Base-by-base conservation (phyloP, 2,113 vertebrate genomes). In the Holacanthus passer region DNA sequence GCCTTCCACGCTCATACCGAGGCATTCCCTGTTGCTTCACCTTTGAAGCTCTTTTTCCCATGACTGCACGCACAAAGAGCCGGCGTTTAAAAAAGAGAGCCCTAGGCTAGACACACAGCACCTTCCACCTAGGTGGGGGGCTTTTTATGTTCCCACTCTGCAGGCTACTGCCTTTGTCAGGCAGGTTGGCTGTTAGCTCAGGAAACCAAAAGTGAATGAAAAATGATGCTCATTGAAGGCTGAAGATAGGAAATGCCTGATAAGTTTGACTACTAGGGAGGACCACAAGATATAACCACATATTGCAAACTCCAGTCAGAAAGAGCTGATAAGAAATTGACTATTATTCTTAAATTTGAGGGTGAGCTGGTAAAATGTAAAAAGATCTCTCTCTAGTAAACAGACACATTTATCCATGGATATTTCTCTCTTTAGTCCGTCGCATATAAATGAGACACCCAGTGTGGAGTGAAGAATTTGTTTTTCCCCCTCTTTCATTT, bases 41-140 rank as follows among this genome's bases (percentile, higher is more conserved):
- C 91, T 93, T 93, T 93, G 82, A 93, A 91, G 91, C 79, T 64
- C 77, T 92, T 90, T 94, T 93, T 93, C 93, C 91, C 93, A 93
- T 93, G 90, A 89, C 87, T 91, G 79, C 78, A 59, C 47, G 72
- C 82, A 93, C 92, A 94, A 93, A 91, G 85, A 82, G 71, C 52
- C 48, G 76, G 69, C 64, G 11, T 89, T 90, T 85, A 88, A 56
- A 92, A 82, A 81, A 81, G 75, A 81, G 75, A 83, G 48, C 89
- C 71, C 63, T 9, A 58, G 82, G 88, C 76, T 52, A 84, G 80
- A 82, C 70, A 84, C 67, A 85, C 82, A 83, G 86, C 84, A 90
- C 89, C 91, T 92, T 92, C 83, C 70, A 78, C 79, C 89, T 69
- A 88, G 79, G 74, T 85, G 75, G 79, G 80, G 86, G 83, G 77